Percentiles rank a stretch among this genome's conserved stretches.
Conservation (phyloP, 2,888 invertebrate species). For the Tryphoninae sp. region DNA sequence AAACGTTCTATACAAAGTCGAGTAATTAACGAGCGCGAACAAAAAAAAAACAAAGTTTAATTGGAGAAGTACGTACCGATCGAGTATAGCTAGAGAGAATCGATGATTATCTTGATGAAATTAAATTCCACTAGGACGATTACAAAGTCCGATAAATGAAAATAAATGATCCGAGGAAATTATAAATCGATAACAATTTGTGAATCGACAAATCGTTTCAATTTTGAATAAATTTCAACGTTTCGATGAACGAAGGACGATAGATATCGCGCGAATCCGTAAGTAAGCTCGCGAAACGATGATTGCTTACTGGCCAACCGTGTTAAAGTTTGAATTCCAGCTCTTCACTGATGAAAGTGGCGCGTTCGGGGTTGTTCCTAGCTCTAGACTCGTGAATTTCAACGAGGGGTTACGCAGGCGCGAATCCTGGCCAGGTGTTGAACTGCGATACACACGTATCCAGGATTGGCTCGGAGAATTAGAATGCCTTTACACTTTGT, state of each 20-base stretch:
- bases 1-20: neutral
- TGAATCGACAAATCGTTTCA: too few relatives aligned
- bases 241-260: neutral
- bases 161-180: too few relatives aligned
- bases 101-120: constrained; percentile 4
- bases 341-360: constrained; percentile 54
- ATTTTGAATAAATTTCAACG: too few relatives aligned
- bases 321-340: constrained; percentile 75
- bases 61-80: constrained; percentile 1
- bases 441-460: constrained; percentile 66
- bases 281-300: constrained; percentile 52
- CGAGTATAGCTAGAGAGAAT: neutral
- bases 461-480: constrained; percentile 42
- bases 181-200: too few relatives aligned
- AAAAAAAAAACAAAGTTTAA: neutral
- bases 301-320: constrained; percentile 72
- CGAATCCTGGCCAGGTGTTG: constrained; percentile 74
- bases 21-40: constrained; percentile 14
- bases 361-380: constrained; percentile 16
- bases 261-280: neutral
- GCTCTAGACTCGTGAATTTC: constrained; percentile 48
- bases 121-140: neutral
- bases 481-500: constrained; percentile 23
- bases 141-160: neutral
- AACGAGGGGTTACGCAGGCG: constrained; percentile 72